phyloP scores from a whole-genome alignment of 2,888 invertebrate genomes.

The Leptopilina syphax region DNA sequence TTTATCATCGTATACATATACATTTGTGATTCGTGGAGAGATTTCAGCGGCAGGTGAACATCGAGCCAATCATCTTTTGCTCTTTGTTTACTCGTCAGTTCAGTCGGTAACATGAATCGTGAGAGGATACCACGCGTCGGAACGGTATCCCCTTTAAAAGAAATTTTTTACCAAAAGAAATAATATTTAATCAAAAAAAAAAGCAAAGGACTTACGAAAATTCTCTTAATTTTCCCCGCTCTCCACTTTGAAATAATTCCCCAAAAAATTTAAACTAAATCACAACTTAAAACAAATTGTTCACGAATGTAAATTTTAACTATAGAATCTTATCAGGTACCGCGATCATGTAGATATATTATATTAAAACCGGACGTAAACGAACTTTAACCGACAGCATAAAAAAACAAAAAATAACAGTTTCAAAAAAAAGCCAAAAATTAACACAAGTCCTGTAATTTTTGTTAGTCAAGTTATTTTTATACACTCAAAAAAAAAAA shows the following conservation, averaged over 20 bases:
- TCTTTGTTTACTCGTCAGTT: constrained; percentile 48
- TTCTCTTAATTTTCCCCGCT: no score
- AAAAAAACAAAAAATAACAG: not conserved
- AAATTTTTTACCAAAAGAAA: not conserved
- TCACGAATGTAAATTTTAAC: no score
- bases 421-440: not conserved
- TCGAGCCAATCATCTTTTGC: constrained; percentile 60
- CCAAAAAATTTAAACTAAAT: no score
- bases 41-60: constrained; percentile 57
- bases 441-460: not conserved
- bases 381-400: not conserved
- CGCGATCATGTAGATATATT: not conserved
- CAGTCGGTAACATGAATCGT: constrained; percentile 50
- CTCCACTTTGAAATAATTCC: no score
- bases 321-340: not conserved
- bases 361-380: not conserved
- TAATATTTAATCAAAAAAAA: not conserved
- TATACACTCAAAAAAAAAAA: no score
- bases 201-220: not conserved
- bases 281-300: no score
- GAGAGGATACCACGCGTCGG: constrained; percentile 51
- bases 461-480: not conserved
- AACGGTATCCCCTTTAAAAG: constrained; percentile 25
- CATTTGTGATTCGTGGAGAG: constrained; percentile 49
- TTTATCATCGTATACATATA: constrained; percentile 20